Base-by-base conservation (phyloP, 2,888 invertebrate species). In the Lithodes maja region DNA sequence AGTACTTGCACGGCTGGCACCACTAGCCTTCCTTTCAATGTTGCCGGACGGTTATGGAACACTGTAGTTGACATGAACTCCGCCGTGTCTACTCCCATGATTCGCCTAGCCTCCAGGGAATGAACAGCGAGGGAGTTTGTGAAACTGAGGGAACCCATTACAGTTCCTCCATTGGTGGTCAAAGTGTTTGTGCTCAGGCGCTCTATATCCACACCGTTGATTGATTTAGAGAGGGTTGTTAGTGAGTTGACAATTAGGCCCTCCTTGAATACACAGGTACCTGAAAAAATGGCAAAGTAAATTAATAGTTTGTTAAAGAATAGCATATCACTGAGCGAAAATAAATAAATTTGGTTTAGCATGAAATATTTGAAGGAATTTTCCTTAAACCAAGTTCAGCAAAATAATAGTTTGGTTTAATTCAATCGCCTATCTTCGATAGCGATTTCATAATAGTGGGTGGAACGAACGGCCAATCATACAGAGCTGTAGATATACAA, bases 51-150 rank as follows among this genome's bases (percentile, higher is more conserved):
- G 61, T 89, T 33, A 5, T 9, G 79, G 81, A 89, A 89, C 1
- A 89, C 88, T n/a, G 88, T 89, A 0, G 80, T 84, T 2, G 79
- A 71, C 81, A 85, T 81, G 68, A 77, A 89, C 12, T 53, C 49
- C 15, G n/a, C 53, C 1, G 81, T 77, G 81, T 81, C 61, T 0
- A 89, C 74, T 55, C 88, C 88, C 84, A 85, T 85, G 1, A 89
- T 80, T n/a, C 3, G 61, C 5, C 33, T 52, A 7, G 88, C 80
- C 9, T 80, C 53, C 2, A 85, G 33, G 2, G 52, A 77, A 15
- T 75, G 2, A 1, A 85, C 61, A 12, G 17, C 68, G 52, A 85
- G 33, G 7, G 71, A 9, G 33, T 53, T 80, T 3, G 52, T 79
- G 49, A 89, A 89, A 2, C 5, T 50, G 2, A 89, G 53, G 1